phyloP scores from a whole-genome alignment of 2,113 vertebrate species.

The Sminthopsis crassicaudata region DNA sequence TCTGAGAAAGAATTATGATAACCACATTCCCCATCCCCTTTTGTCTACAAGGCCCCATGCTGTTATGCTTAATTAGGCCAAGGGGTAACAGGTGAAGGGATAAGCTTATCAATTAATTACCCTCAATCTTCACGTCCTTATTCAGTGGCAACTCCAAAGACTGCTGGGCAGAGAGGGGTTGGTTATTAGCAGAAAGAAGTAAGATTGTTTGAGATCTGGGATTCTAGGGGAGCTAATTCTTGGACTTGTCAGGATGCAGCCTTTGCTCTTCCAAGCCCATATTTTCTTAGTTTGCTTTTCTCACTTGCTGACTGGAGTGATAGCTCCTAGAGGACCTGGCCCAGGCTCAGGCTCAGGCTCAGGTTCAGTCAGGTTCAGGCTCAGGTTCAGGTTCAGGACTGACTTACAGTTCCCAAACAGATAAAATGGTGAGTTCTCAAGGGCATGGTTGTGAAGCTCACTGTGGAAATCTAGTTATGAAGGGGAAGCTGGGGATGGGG shows the following conservation, averaged over 20 bases:
- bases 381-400: not conserved
- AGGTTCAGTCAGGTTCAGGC: too few relatives aligned
- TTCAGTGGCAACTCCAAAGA: not conserved
- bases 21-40: not conserved
- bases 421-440: not conserved
- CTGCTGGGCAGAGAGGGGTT: not conserved
- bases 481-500: not conserved
- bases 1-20: not conserved
- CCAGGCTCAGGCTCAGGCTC: not conserved
- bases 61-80: not conserved
- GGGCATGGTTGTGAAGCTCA: not conserved
- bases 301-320: not conserved
- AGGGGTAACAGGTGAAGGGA: not conserved
- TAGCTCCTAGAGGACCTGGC: not conserved
- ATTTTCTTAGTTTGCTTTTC: not conserved
- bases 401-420: not conserved
- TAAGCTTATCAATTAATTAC: not conserved
- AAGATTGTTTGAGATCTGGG: not conserved
- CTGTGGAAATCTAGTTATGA: not conserved
- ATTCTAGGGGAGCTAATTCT: not conserved
- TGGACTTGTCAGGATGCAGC: not conserved
- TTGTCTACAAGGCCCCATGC: not conserved
- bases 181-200: not conserved
- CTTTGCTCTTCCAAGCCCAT: not conserved
- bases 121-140: not conserved